phyloP scores from a whole-genome alignment of 1,140 invertebrate genomes.

The Samia ricini region DNA sequence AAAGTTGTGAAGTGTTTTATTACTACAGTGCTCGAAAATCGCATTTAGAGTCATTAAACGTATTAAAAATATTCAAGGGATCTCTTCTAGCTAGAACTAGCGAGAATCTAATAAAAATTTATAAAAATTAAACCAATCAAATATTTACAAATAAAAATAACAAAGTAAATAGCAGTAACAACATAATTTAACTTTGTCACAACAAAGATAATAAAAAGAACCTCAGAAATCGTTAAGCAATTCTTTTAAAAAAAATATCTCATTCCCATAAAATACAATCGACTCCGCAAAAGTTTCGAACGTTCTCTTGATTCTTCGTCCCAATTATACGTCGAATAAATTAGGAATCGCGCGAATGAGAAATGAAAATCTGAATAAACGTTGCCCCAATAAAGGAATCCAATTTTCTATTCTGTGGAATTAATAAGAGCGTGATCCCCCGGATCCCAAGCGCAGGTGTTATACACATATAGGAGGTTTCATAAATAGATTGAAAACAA shows the following conservation, averaged over 20 bases:
- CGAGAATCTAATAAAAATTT: no score
- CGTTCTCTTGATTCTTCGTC: not conserved
- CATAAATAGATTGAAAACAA: no score
- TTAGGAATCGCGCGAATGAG: slow-evolving; percentile 34
- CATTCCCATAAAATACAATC: not conserved
- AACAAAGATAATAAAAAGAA: not conserved
- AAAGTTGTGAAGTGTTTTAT: no score
- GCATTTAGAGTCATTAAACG: no score
- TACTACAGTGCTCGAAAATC: no score
- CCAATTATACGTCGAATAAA: slow-evolving; percentile 43
- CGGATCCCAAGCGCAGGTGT: slow-evolving; percentile 25
- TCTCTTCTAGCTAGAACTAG: no score
- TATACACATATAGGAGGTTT: slow-evolving; percentile 16
- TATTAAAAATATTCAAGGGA: no score
- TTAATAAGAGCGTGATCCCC: slow-evolving; percentile 36
- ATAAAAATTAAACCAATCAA: no score
- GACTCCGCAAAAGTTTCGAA: no score
- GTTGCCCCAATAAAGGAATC: slow-evolving; percentile 45
- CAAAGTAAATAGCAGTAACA: no score
- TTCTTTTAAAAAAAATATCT: not conserved
- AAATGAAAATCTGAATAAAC: slow-evolving; percentile 43
- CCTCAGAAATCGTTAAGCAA: not conserved
- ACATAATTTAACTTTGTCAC: no score
- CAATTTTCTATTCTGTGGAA: slow-evolving; percentile 46
- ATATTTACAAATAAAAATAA: no score